Conservation (phyloP, 2,797 vertebrate genomes). For the Etheostoma nigrum region DNA sequence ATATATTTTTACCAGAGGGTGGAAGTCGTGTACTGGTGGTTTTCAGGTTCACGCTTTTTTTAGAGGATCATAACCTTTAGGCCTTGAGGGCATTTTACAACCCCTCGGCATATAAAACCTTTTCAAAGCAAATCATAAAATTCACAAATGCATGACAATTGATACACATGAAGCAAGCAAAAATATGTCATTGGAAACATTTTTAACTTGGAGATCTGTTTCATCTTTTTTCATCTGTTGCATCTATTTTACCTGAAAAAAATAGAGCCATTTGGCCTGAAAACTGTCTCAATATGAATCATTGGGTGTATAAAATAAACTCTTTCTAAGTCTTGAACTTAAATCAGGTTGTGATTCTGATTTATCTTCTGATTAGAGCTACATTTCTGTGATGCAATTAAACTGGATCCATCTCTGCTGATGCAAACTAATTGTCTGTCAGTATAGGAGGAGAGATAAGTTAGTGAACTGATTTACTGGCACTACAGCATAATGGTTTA, state of each 20-base stretch:
- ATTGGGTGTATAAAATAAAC: background rate
- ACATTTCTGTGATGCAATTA: constrained; percentile 22
- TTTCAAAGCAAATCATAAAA: constrained; percentile 38
- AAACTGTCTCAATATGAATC: background rate
- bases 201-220: background rate
- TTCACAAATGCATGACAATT: constrained; percentile 7
- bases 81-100: constrained; percentile 18
- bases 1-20: constrained; percentile 20
- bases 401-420: constrained; percentile 12
- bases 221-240: too few relatives aligned
- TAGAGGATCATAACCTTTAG: constrained; percentile 6
- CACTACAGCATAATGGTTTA: constrained; percentile 11
- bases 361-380: constrained; percentile 28
- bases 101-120: constrained; percentile 2
- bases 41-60: constrained; percentile 17
- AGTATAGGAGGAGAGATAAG: constrained; percentile 10
- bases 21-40: background rate
- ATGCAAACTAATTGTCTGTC: constrained; percentile 13
- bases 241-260: background rate
- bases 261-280: background rate
- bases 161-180: background rate
- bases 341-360: background rate
- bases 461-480: constrained; percentile 31
- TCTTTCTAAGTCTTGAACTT: constrained; percentile 10
- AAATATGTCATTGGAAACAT: background rate